Conservation (phyloP, 1,140 invertebrate species). For the Babylonia areolata region DNA sequence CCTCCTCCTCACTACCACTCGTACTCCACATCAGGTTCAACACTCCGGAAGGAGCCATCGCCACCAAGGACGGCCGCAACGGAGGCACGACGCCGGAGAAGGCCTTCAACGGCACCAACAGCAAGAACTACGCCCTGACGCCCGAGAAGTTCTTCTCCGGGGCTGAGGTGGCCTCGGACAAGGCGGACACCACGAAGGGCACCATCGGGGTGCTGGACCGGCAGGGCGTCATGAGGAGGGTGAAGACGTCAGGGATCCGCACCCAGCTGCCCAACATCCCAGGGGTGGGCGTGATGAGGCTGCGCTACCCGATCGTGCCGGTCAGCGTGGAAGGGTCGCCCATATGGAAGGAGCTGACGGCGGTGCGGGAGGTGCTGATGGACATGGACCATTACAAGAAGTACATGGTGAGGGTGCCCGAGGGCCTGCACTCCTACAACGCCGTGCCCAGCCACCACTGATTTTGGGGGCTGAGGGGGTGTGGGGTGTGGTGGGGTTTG, state of each 20-base stretch:
- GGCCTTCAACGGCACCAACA: slow-evolving; percentile 61
- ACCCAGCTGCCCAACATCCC: slow-evolving; percentile 34
- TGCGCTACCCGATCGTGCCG: slow-evolving; percentile 62
- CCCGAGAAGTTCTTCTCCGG: slow-evolving; percentile 58
- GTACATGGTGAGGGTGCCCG: background rate
- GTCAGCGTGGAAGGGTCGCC: slow-evolving; percentile 55
- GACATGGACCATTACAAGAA: slow-evolving; percentile 37
- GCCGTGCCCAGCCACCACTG: background rate
- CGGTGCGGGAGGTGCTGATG: slow-evolving; percentile 61
- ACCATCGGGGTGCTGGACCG: slow-evolving; percentile 48
- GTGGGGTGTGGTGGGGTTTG: too few relatives aligned
- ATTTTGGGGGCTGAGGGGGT: too few relatives aligned
- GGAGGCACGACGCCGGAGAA: slow-evolving; percentile 45
- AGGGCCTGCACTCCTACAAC: background rate
- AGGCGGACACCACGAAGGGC: slow-evolving; percentile 54
- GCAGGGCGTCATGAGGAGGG: slow-evolving; percentile 34
- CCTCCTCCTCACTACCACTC: too few relatives aligned
- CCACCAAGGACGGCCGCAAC: slow-evolving; percentile 43
- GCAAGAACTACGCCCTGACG: slow-evolving; percentile 59
- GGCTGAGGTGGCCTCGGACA: slow-evolving; percentile 45
- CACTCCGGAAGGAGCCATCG: background rate
- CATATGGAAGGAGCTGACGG: slow-evolving; percentile 61
- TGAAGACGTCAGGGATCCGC: slow-evolving; percentile 33
- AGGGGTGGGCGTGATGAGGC: slow-evolving; percentile 32
- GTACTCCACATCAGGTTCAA: background rate